Evolutionary conservation across 2,888 invertebrate genomes (phyloP).

Genomic region (Sphecodes monilicornis): DNA sequence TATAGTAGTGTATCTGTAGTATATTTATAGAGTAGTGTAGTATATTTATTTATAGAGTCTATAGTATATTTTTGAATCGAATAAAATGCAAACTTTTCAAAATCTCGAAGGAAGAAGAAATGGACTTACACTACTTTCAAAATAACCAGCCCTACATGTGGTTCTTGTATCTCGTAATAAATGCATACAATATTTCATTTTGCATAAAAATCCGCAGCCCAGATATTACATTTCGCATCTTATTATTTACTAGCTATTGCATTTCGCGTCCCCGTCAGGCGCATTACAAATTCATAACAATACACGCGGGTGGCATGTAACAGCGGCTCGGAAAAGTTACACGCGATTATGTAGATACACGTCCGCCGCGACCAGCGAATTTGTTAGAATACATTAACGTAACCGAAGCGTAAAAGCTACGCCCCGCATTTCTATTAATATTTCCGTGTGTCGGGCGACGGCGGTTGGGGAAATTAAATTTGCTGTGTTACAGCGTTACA

Average conservation of each 20-base stretch:
- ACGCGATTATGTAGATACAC: slow-evolving; percentile 26
- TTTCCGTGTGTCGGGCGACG: not conserved
- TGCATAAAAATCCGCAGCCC: too few species aligned
- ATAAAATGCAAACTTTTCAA: too few species aligned
- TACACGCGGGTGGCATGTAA: slow-evolving; percentile 1
- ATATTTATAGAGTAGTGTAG: too few species aligned
- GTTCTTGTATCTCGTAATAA: too few species aligned
- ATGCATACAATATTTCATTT: too few species aligned
- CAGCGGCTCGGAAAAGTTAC: slow-evolving; percentile 1
- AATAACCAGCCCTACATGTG: too few species aligned
- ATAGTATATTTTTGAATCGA: too few species aligned
- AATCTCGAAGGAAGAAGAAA: too few species aligned
- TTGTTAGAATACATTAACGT: slow-evolving; percentile 7
- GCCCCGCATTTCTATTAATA: not conserved
- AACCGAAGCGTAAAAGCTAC: slow-evolving; percentile 9
- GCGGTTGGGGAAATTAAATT: not conserved
- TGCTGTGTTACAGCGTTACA: not conserved
- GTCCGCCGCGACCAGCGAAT: slow-evolving; percentile 1
- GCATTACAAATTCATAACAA: not conserved
- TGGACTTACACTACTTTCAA: too few species aligned
- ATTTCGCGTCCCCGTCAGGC: not conserved
- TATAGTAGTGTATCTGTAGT: too few species aligned
- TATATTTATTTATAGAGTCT: too few species aligned
- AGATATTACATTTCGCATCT: not conserved
- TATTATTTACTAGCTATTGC: not conserved